Conservation (phyloP, 2,797 vertebrate genomes). For the Mycteria americana region DNA sequence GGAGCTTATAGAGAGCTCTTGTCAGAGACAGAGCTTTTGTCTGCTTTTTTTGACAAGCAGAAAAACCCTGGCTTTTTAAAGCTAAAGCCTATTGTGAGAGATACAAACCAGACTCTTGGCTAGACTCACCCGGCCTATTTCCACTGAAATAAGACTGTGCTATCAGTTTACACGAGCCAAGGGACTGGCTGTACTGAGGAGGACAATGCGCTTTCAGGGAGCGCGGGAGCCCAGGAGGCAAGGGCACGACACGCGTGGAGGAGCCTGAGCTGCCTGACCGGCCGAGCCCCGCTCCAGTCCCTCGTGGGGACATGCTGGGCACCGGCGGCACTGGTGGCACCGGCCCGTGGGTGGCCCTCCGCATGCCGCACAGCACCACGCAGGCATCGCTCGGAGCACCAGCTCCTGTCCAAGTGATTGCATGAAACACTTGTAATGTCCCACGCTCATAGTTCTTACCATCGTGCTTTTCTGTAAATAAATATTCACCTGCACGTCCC, state of each 20-base stretch:
- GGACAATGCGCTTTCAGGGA: not conserved
- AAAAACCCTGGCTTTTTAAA: slow-evolving; percentile 45
- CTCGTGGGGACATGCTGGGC: rapidly evolving
- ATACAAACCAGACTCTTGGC: slow-evolving; percentile 27
- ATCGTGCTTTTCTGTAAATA: rapidly evolving
- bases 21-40: slow-evolving; percentile 26
- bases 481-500: not conserved
- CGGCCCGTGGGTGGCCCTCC: not conserved
- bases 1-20: slow-evolving; percentile 32
- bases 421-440: rapidly evolving
- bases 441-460: not conserved
- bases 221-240: rapidly evolving
- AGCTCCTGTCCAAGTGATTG: not conserved
- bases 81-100: slow-evolving; percentile 33
- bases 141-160: not conserved
- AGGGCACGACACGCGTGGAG: rapidly evolving
- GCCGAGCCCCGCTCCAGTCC: rapidly evolving
- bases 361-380: rapidly evolving
- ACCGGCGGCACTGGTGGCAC: not conserved
- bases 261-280: rapidly evolving
- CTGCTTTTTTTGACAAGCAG: slow-evolving; percentile 54
- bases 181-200: not conserved
- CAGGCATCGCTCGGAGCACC: not conserved
- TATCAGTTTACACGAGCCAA: not conserved
- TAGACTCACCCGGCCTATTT: not conserved